Evolutionary conservation across 2,113 vertebrate species (phyloP).

Genomic region (Brachyistius frenatus): DNA sequence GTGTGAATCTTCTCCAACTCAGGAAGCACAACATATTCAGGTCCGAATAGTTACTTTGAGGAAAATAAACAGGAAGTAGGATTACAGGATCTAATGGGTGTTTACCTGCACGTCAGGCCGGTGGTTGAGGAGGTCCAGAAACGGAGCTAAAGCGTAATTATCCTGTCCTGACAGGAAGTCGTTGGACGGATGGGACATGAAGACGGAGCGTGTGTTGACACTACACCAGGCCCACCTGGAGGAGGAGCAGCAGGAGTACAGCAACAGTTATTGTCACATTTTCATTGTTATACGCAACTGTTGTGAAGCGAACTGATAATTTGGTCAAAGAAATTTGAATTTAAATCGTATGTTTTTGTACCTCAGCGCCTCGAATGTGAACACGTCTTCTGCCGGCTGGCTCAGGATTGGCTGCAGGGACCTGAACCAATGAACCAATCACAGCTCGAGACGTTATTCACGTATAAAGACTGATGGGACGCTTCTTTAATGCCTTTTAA

Average conservation of each 20-base stretch:
- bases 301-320: neutral
- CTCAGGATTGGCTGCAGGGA: slow-evolving; percentile 90
- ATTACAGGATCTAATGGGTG: too few species aligned
- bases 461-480: too few species aligned
- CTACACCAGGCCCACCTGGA: slow-evolving; percentile 95
- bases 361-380: slow-evolving; percentile 87
- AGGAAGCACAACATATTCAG: too few species aligned
- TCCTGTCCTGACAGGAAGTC: slow-evolving; percentile 87
- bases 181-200: slow-evolving; percentile 84
- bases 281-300: too few species aligned
- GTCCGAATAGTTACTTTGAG: too few species aligned
- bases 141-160: slow-evolving; percentile 91
- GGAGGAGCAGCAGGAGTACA: neutral
- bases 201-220: slow-evolving; percentile 94
- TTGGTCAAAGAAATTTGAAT: neutral
- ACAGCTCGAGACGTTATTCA: neutral
- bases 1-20: too few species aligned
- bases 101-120: slow-evolving; percentile 89
- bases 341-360: neutral
- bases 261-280: too few species aligned
- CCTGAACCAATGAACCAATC: slow-evolving; percentile 42
- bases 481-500: too few species aligned
- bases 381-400: slow-evolving; percentile 77
- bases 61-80: too few species aligned
- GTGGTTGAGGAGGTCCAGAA: slow-evolving; percentile 96